Evolutionary conservation across 92 coral and sea anemone species (phyloP), one percentile per base, ranked within the genome.

Genomic region (Phenganax subtilis): DNA sequence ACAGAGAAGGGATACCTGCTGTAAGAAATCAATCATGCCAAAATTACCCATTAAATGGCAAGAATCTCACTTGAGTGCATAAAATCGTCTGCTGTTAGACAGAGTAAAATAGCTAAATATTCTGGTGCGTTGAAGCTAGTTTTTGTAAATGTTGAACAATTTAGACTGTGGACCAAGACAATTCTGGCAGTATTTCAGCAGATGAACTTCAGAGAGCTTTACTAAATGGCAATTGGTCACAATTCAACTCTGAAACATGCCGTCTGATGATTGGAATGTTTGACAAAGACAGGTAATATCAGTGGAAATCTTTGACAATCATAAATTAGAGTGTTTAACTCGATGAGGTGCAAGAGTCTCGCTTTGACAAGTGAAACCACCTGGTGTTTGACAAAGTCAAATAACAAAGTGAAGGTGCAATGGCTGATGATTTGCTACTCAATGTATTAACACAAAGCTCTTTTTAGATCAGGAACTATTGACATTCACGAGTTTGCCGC

Each of bases 191-290:
- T 76, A 94, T 94, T 28, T 90, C 98, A 71, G 91, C 98, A 7
- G 72, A 77, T 14, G 98, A 94, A 69, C 84, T 94, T 28, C 93
- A 90, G 2, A 91, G 88, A 86, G 98, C 98, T 51, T 88, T 94
- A 60, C 87, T 86, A 37, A 94, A 94, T 79, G 88, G 87, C 57
- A 94, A 94, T 80, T 94, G 98, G 98, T 94, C 98, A 0, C 92
- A 92, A 69, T 94, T 94, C 78, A 94, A 94, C 81, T 80, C 87
- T 8, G 98, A 94, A 84, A 94, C 98, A 16, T 94, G 98, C 59
- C 90, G 98, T 20, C 84, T 90, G 27, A 94, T 94, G 98, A 87
- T 94, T 90, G 98, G 98, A 71, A 94, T 94, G 98, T 94, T 94
- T 86, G 98, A 94, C 90, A 94, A 94, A 79, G 98, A 94, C 84